A percentile compares a stretch with the other conserved stretches of the same genome.
Conservation (phyloP, 2,888 invertebrate species). For the Drosophila rubida region DNA sequence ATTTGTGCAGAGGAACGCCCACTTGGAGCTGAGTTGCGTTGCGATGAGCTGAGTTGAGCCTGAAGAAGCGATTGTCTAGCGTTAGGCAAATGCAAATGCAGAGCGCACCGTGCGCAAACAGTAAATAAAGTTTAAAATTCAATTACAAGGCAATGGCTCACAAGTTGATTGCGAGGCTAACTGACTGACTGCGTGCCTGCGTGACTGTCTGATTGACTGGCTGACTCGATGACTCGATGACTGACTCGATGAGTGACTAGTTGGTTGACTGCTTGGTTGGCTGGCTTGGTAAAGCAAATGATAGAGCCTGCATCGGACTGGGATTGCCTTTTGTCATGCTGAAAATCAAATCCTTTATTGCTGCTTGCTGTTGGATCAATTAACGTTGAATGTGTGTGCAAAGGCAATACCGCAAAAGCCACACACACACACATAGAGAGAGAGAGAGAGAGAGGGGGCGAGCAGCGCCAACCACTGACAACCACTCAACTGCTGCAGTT, state of each 20-base stretch:
- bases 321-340: constrained; percentile 73
- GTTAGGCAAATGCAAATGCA: constrained; percentile 58
- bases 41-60: constrained; percentile 10
- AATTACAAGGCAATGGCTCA: constrained; percentile 76
- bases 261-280: constrained; percentile 29
- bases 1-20: constrained; percentile 35
- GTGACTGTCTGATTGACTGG: constrained; percentile 12
- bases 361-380: constrained; percentile 78
- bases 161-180: constrained; percentile 68
- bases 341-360: constrained; percentile 81
- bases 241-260: constrained; percentile 25
- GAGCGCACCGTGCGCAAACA: constrained; percentile 57
- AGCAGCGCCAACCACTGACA: constrained; percentile 67
- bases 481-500: constrained; percentile 76
- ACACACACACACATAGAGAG: constrained; percentile 39
- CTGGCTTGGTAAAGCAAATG: constrained; percentile 56
- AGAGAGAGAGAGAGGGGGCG: constrained; percentile 18
- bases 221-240: constrained; percentile 22
- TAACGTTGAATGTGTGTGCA: constrained; percentile 79
- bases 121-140: constrained; percentile 80
- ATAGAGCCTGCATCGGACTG: constrained; percentile 48
- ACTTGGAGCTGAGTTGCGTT: not conserved
- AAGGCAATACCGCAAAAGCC: constrained; percentile 77
- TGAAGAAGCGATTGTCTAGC: constrained; percentile 50
- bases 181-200: constrained; percentile 21